Base-by-base conservation (phyloP, 2,888 invertebrate species). In the Napeogenes inachia region DNA sequence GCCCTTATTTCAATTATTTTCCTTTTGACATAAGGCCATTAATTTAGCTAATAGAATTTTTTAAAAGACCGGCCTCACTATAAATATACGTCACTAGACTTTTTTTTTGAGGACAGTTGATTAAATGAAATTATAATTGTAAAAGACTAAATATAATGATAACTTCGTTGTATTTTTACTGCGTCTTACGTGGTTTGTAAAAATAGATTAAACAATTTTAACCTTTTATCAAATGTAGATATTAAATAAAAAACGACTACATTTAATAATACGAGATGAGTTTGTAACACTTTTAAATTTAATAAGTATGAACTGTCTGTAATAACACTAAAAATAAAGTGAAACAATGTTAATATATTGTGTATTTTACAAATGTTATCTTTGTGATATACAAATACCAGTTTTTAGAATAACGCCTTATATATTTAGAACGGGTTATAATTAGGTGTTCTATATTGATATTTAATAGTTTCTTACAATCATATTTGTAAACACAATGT, bases 171-270 rank as follows among this genome's bases (percentile, higher is more conserved):
- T 8, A 30, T 30, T n/a, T 47, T 30, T 8, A 50, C 21, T 21
- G 50, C 50, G 12, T 50, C 30, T 30, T 50, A 30, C 50, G n/a
- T 47, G 47, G 21, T 50, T 50, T 21, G 50, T 50, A 50, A 50
- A 50, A 50, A 50, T 30, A 30, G 8, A 50, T 8, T 50, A 50
- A 50, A 50, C 50, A 50, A 50, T 10, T 30, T 30, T 50, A 30
- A 50, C 8, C 3, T 30, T 50, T 50, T 12, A 8, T 50, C 50
- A 50, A 5, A 42, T 42, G 8, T 42, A 42, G 8, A 42, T 12
- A 42, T 50, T 30, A 50, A 50, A 47, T 21, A 47, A 21, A 47
- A 21, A 21, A 47, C 21, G 30, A 30, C 10, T 50, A 50, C 30
- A 50, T n/a, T 30, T 30, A 21, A 50, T 42, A 30, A 50, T 30